These are phyloP conservation scores for Delia radicum DNA, from an alignment of 1,140 invertebrate species.

Conservation along the genomic window DNA sequence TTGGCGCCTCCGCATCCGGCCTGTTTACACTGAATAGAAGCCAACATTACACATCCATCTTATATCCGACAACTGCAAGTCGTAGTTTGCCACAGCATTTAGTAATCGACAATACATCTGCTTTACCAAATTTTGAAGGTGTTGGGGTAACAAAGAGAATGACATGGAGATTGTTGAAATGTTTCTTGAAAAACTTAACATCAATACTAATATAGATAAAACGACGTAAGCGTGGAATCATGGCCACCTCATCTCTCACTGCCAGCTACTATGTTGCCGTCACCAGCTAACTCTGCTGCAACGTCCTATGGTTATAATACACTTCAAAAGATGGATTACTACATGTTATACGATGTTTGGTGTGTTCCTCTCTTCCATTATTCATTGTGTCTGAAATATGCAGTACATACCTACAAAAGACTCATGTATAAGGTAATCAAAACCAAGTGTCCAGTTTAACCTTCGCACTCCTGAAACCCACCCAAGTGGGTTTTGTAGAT, in stretches of 20 bases:
- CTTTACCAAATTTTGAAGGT: not conserved
- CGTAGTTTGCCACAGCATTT: not conserved
- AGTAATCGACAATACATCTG: not conserved
- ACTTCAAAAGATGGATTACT: conserved; percentile 36
- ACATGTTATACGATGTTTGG: conserved; percentile 50
- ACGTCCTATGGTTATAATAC: conserved; percentile 9
- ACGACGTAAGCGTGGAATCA: conserved; percentile 32
- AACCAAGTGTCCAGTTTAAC: too few species aligned
- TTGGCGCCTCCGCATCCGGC: not conserved
- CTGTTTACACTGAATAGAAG: too few species aligned
- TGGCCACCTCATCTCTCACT: not conserved
- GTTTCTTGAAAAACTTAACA: conserved; percentile 50
- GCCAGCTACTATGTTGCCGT: not conserved
- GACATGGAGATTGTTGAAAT: conserved; percentile 45
- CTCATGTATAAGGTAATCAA: too few species aligned
- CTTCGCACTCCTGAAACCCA: too few species aligned
- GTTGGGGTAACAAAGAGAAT: conserved; percentile 25
- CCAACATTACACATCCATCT: too few species aligned
- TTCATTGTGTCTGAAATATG: too few species aligned
- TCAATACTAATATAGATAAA: conserved; percentile 53
- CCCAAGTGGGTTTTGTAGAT: too few species aligned
- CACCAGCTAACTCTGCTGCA: not conserved
- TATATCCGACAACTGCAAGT: too few species aligned
- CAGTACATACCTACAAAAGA: too few species aligned
- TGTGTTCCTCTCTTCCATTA: too few species aligned